Evolutionary conservation across 1,140 invertebrate species (phyloP), one percentile per base, ranked within the genome.

Genomic region (Philopotamus ludificatus): DNA sequence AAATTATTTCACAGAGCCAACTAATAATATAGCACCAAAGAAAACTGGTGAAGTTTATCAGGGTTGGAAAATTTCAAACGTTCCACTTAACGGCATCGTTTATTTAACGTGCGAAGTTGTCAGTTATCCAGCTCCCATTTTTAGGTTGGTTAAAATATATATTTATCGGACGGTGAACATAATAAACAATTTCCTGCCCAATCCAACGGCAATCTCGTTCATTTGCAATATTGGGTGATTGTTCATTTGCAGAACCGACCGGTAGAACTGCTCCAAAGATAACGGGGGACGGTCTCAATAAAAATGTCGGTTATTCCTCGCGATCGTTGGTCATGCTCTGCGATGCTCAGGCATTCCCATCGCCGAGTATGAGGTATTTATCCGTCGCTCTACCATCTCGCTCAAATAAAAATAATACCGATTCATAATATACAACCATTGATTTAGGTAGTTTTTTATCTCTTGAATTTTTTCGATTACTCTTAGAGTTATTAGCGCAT

Each of bases 101-200:
- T 87, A 86, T 72, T 79, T 89, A 74, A 83, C 81, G 70, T 88
- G 86, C 76, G 85, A 86, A 76, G 83, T 87, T 55, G 83, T 84
- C 71, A 85, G 84, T 71, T 87, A 83, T 77, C 87, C 87, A 68
- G 84, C 83, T 68, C 87, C 87, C 70, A 74, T 84, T 70, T 88
- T 83, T 79, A 86, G 86, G 87, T 89, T 79, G 47, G 68, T 49
- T 1, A 28, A n/a, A n/a, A 20, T 45, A 18, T 34, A 20, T 53
- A 61, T 15, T 34, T 47, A 47, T 16, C 44, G 15, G 4, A 9
- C 18, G 12, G 28, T 12, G 28, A 4, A 34, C 28, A 34, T 34
- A 12, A 12, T 34, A 54, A 3, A 54, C 22, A 54, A 50, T 54
- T 54, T 57, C 1, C 18, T 23, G 28, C 28, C 4, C 28, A 34